Base-by-base conservation (phyloP, 2,113 vertebrate genomes). In the Podocnemis expansa region DNA sequence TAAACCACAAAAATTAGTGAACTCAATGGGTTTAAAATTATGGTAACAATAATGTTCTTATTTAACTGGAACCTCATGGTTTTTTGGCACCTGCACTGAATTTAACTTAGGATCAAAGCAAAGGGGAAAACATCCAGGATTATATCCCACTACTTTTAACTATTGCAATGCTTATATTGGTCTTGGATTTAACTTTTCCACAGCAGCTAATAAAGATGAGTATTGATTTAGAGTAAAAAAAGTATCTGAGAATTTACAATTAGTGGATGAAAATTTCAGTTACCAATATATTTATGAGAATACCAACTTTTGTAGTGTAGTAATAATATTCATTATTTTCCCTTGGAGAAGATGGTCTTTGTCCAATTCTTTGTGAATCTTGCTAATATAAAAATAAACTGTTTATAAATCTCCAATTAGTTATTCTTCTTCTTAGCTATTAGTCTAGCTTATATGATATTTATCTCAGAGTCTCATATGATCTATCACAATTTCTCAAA, bases 71-170 rank as follows among this genome's bases (percentile, higher is more conserved):
- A 96, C 87, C 90, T 90, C 88, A 93, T 96, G 82, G 88, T 89
- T 91, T 95, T 91, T 94, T 73, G 75, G 94, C 94, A 82, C 27
- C 56, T 70, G 81, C 78, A 58, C 47, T 58, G 54, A 97, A 95
- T 94, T 95, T 91, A 95, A 97, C 96, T 95, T 95, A 93, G 93
- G 93, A 95, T 97, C 94, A 96, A 97, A 97, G 95, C 91, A 55
- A 1, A 82, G 80, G 78, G 84, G 52, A 47, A 95, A 13, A 94
- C 95, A 96, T 94, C 87, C 96, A 75, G 91, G 95, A 96, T 96
- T 94, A 93, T 84, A 22, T 88, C 38, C 56, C 84, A 24, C 78
- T 82, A 31, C 49, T 94, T 94, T 90, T 87, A 93, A 93, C 49
- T 95, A 3, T 96, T 27, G 87, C 58, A 94, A 80, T 54, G 78